Conservation (phyloP, 2,888 invertebrate species). For the Platycnemis pennipes region DNA sequence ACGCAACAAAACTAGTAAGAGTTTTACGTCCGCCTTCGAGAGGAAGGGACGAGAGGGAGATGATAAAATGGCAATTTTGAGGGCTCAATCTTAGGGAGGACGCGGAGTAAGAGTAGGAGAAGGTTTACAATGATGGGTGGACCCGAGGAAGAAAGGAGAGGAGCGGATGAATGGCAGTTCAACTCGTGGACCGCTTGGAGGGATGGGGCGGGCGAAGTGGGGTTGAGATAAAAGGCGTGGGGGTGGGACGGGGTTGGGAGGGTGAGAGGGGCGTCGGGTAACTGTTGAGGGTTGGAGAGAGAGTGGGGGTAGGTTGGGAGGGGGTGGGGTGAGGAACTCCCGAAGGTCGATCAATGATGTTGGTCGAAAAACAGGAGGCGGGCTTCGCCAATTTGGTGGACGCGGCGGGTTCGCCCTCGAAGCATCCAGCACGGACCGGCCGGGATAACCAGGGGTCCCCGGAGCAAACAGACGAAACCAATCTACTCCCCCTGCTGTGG, state of each 20-base stretch:
- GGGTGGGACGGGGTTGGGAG: not conserved
- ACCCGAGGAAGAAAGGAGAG: not conserved
- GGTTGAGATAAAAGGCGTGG: not conserved
- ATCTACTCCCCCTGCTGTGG: not conserved
- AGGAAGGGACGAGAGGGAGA: not conserved
- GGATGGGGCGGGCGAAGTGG: not conserved
- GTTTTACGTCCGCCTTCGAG: not conserved
- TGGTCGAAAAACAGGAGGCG: conserved; percentile 48
- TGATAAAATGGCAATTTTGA: not conserved
- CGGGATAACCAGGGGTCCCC: not conserved
- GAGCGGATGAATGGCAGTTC: not conserved
- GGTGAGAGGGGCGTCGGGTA: not conserved
- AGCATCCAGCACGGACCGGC: not conserved
- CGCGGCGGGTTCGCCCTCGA: not conserved
- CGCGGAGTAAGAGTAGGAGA: not conserved
- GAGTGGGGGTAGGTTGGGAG: not conserved
- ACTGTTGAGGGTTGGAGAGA: no score
- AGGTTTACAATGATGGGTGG: not conserved
- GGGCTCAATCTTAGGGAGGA: not conserved
- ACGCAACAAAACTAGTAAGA: not conserved
- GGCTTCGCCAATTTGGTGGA: conserved; percentile 46
- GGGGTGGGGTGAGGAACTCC: not conserved
- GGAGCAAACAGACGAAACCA: conserved; percentile 7
- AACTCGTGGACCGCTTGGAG: not conserved
- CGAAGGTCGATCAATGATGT: conserved; percentile 57